A percentile compares a stretch with the other conserved stretches of the same genome.
Evolutionary conservation across 1,140 invertebrate genomes (phyloP).

Genomic region (Trichonephila clavipes): DNA sequence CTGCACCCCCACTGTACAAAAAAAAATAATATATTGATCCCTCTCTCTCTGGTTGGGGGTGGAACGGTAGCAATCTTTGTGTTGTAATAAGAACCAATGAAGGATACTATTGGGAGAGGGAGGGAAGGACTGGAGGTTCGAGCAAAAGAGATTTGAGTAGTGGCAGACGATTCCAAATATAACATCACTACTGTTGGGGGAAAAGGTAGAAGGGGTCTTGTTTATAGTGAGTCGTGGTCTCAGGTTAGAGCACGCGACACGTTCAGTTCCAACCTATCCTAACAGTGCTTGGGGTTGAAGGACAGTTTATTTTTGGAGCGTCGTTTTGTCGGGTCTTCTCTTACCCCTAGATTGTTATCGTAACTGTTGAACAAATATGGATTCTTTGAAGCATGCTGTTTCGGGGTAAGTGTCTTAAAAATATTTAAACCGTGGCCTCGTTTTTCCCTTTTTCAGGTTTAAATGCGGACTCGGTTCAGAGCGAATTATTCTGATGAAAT

Average conservation of each 20-base stretch:
- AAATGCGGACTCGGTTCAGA: too few relatives aligned
- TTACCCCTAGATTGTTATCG: not conserved
- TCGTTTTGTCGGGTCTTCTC: not conserved
- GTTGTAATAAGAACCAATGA: slow-evolving; percentile 50
- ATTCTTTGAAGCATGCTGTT: not conserved
- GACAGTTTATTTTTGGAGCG: slow-evolving; percentile 18
- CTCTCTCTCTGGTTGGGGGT: not conserved
- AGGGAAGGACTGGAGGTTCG: not conserved
- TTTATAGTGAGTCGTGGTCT: slow-evolving; percentile 23
- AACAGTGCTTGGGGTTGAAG: not conserved
- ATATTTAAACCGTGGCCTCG: not conserved
- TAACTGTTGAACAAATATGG: slow-evolving; percentile 39
- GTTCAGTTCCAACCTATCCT: not conserved
- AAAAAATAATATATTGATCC: slow-evolving; percentile 61
- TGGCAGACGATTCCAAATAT: slow-evolving; percentile 62
- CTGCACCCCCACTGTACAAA: not conserved
- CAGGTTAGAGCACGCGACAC: not conserved
- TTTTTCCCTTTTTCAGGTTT: too few relatives aligned
- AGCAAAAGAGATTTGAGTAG: slow-evolving; percentile 47
- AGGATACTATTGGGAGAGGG: not conserved
- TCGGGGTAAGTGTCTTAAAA: slow-evolving; percentile 6
- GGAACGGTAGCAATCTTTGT: slow-evolving; percentile 21
- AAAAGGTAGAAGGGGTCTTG: slow-evolving; percentile 22
- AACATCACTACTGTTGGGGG: slow-evolving; percentile 6
- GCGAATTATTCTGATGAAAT: too few relatives aligned